Evolutionary conservation across 2,888 invertebrate genomes (phyloP).

Genomic region (Luffia ferchaultella): DNA sequence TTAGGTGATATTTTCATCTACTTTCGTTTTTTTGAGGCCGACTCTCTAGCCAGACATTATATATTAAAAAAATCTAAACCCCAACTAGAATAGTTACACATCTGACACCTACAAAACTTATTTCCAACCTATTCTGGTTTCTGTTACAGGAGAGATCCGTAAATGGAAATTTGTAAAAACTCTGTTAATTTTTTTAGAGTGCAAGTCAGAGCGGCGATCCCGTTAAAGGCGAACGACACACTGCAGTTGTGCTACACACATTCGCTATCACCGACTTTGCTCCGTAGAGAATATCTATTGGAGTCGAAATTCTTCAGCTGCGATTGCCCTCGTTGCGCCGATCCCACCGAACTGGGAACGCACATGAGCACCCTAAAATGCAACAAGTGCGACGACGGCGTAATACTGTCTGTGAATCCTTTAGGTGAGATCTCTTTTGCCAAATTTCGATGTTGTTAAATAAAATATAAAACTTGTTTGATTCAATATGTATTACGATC

Average conservation of each 20-base stretch:
- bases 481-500: too few relatives aligned
- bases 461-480: background rate
- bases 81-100: too few relatives aligned
- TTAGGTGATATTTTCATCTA: too few relatives aligned
- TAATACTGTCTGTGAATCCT: slow-evolving; percentile 70
- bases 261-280: slow-evolving; percentile 74
- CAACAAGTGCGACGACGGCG: slow-evolving; percentile 76
- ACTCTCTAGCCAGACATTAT: too few relatives aligned
- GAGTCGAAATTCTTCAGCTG: slow-evolving; percentile 85
- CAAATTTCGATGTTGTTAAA: slow-evolving; percentile 1
- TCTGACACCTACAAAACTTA: too few relatives aligned
- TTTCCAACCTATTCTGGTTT: background rate
- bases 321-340: slow-evolving; percentile 76
- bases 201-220: slow-evolving; percentile 72
- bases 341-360: slow-evolving; percentile 82
- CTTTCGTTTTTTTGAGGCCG: too few relatives aligned
- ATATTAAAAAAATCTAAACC: background rate
- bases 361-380: slow-evolving; percentile 83
- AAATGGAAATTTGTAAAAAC: too few relatives aligned
- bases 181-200: slow-evolving; percentile 68
- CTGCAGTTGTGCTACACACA: slow-evolving; percentile 81
- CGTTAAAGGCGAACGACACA: slow-evolving; percentile 69
- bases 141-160: too few relatives aligned
- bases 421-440: slow-evolving; percentile 71
- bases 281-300: slow-evolving; percentile 72